Evolutionary conservation across 2,888 invertebrate species (phyloP), one percentile per base, ranked within the genome.

Genomic region (Pterobdella sp.): DNA sequence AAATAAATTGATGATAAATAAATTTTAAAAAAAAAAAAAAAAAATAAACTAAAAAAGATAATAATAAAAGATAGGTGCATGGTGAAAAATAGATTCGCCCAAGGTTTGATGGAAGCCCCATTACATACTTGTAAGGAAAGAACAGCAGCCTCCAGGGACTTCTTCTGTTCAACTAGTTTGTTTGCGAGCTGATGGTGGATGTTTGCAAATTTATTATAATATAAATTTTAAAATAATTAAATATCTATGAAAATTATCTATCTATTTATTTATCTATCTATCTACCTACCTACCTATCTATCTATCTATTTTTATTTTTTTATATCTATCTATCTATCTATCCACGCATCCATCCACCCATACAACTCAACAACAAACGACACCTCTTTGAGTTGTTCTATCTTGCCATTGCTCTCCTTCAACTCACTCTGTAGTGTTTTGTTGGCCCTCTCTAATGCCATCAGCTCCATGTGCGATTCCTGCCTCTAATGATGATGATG

Each of bases 371-470:
- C n/a, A n/a, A n/a, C n/a, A n/a, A n/a, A n/a, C 35, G 34, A 35
- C 29, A 52, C 49, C 49, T 69, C 69, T 32, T 52, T 32, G 3
- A 69, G 52, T n/a, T 69, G 42, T 18, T 69, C 69, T 18, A 49
- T 29, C 52, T 69, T 69, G 29, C 29, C 22, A 31, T 26, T 31
- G 49, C 22, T 69, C 18, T 69, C 69, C 22, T 69, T 7, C 26
- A 69, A 31, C 32, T 69, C 69, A 0, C 22, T 49, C 29, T 52
- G 49, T 29, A 69, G 69, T n/a, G 56, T 22, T 26, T 69, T 69
- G 69, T 69, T 69, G 31, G 69, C 69, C 31, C 69, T 42, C 52
- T 69, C 69, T 29, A 69, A 26, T n/a, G 69, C 69, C 32, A 42
- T 34, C 4, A 69, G 26, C 34, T 69, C 69, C 69, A 69, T 29